These are phyloP conservation scores for Cephus rjabovi DNA, from an alignment of 2,888 invertebrate genomes.

Conservation along the genomic window DNA sequence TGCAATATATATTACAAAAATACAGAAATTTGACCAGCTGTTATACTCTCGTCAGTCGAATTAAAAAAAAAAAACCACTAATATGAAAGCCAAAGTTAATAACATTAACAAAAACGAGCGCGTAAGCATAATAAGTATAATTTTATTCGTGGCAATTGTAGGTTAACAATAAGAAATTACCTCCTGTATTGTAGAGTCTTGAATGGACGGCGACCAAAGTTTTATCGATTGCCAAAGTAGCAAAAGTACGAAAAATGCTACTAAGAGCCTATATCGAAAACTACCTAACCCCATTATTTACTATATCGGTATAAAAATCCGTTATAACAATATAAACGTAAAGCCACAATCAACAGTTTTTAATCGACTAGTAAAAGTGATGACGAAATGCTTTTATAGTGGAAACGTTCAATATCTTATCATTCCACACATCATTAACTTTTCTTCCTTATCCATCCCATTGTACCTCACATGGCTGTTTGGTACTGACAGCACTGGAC, in stretches of 20 bases:
- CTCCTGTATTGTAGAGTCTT: conserved; percentile 11
- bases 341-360: background rate
- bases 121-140: background rate
- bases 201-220: conserved; percentile 23
- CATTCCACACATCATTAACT: background rate
- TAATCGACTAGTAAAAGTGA: background rate
- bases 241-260: conserved; percentile 32
- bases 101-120: background rate
- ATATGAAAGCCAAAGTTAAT: background rate
- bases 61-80: background rate
- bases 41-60: background rate
- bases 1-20: background rate
- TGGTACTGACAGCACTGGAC: background rate
- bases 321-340: background rate
- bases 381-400: background rate
- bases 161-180: conserved; percentile 20
- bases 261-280: conserved; percentile 41
- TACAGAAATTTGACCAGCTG: background rate
- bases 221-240: conserved; percentile 30
- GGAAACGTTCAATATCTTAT: background rate
- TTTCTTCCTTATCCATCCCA: background rate
- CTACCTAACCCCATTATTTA: conserved; percentile 45
- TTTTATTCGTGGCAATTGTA: conserved; percentile 4
- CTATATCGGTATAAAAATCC: background rate
- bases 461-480: background rate